These are phyloP conservation scores for Silurus lanzhouensis DNA, from an alignment of 2,797 vertebrate species.

Conservation along the genomic window DNA sequence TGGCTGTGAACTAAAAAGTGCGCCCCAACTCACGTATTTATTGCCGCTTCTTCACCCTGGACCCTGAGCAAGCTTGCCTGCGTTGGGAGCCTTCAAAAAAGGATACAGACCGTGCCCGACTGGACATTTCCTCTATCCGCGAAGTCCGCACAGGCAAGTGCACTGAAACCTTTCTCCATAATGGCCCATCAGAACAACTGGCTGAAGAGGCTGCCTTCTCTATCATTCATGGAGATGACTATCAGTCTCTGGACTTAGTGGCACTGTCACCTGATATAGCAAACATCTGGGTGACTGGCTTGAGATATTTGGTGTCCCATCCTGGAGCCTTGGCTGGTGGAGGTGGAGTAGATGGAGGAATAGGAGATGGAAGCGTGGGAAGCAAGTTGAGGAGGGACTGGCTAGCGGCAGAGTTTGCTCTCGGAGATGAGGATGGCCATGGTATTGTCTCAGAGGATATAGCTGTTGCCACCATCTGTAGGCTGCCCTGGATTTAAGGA, in stretches of 20 bases:
- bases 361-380: constrained; percentile 81
- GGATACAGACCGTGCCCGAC: constrained; percentile 88
- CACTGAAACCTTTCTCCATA: constrained; percentile 95
- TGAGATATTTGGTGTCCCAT: constrained; percentile 91
- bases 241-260: constrained; percentile 94
- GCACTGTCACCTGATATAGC: constrained; percentile 94
- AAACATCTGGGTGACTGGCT: constrained; percentile 97
- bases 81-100: constrained; percentile 99
- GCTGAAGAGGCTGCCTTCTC: constrained; percentile 95
- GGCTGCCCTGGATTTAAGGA: constrained; percentile 92
- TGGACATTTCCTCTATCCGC: constrained; percentile 87
- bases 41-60: constrained; percentile 94
- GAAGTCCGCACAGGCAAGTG: constrained; percentile 96
- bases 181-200: constrained; percentile 88
- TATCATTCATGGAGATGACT: constrained; percentile 92
- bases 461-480: constrained; percentile 89
- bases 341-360: constrained; percentile 78
- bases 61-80: constrained; percentile 88
- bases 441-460: constrained; percentile 90
- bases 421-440: constrained; percentile 88
- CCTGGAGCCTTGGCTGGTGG: constrained; percentile 79
- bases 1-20: constrained; percentile 95
- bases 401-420: constrained; percentile 85
- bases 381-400: constrained; percentile 86
- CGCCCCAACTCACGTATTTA: constrained; percentile 93